A percentile compares a stretch with the other conserved stretches of the same genome.
These are phyloP conservation scores for Ctenosaura bakeri DNA, from an alignment of 2,797 vertebrate species.

Conservation along the genomic window DNA sequence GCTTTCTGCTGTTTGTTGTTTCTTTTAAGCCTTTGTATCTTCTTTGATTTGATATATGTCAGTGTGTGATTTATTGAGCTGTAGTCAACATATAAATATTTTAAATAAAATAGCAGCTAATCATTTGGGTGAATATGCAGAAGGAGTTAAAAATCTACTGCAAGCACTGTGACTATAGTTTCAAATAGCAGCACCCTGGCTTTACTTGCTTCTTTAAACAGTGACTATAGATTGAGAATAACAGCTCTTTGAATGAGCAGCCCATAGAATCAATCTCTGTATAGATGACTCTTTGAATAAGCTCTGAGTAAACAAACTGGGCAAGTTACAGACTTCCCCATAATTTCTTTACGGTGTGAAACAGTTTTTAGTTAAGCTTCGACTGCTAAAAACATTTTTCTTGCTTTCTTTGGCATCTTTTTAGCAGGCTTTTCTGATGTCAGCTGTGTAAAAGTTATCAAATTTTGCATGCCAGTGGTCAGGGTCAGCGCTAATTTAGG, in stretches of 20 bases:
- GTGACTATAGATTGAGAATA: background rate
- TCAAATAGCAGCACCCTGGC: background rate
- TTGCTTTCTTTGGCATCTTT: background rate
- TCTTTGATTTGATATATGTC: background rate
- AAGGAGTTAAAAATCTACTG: background rate
- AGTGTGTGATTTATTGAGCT: background rate
- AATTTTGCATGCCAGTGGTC: background rate
- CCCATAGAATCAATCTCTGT: background rate
- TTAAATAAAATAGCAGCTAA: background rate
- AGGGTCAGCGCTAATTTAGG: background rate
- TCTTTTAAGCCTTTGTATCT: background rate
- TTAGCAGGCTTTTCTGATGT: background rate
- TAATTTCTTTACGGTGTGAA: background rate
- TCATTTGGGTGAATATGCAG: background rate
- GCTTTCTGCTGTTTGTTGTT: background rate
- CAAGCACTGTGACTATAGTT: background rate
- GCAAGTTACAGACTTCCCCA: background rate
- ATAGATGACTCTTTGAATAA: too few relatives aligned
- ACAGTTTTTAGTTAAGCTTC: background rate
- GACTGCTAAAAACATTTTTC: background rate
- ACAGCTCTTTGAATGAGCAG: background rate
- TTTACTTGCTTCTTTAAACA: constrained; percentile 1
- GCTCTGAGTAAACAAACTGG: background rate
- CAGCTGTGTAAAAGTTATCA: background rate
- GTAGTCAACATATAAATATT: background rate